These are phyloP conservation scores for Philaethria dido DNA, from an alignment of 2,888 invertebrate genomes.

Conservation along the genomic window DNA sequence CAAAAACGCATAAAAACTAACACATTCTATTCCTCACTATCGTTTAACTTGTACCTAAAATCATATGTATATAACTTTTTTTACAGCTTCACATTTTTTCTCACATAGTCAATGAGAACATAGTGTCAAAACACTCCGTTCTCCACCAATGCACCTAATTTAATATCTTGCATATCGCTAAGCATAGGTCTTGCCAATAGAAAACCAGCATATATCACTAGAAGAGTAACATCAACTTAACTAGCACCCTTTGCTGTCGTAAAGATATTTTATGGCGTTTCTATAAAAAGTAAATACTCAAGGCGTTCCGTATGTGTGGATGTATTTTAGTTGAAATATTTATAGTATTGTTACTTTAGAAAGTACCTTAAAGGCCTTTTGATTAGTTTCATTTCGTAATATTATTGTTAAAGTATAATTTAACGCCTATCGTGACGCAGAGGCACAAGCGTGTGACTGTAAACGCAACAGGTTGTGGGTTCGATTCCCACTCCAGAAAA, in stretches of 20 bases:
- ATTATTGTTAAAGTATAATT: neutral
- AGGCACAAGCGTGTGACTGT: no score
- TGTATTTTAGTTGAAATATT: slow-evolving; percentile 9
- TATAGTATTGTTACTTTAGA: neutral
- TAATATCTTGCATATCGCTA: neutral
- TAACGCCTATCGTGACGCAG: no score
- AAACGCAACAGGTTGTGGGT: no score
- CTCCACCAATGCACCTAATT: neutral
- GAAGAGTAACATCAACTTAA: slow-evolving; percentile 25
- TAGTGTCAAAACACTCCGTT: no score
- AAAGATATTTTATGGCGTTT: slow-evolving; percentile 31
- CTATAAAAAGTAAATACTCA: slow-evolving; percentile 30
- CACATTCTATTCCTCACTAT: no score
- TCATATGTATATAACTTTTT: no score
- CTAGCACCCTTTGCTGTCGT: slow-evolving; percentile 33
- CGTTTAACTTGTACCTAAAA: no score
- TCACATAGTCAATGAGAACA: no score
- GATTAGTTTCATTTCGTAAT: neutral
- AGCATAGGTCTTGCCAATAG: neutral
- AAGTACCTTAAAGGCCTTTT: neutral
- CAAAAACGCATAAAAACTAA: no score
- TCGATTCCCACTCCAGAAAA: no score
- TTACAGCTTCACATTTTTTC: no score
- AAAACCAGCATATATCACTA: neutral
- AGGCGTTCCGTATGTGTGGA: slow-evolving; percentile 12